Percentiles rank a stretch among this genome's conserved stretches.
Evolutionary conservation across 2,113 vertebrate species (phyloP).

Genomic region (Rhinopomastus cyanomelas): DNA sequence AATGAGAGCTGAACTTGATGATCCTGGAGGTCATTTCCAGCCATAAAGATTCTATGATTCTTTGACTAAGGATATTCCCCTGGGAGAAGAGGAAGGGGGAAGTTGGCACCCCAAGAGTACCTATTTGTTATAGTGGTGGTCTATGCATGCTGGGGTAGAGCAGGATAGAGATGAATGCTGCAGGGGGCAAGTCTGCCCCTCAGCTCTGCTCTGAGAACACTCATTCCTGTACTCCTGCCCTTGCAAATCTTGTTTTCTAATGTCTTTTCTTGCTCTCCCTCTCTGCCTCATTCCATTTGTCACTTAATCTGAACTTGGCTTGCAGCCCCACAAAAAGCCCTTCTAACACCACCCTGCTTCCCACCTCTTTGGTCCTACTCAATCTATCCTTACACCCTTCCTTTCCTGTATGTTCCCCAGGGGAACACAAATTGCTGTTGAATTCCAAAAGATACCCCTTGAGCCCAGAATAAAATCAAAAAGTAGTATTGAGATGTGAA

Average conservation of each 20-base stretch:
- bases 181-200: neutral
- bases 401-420: neutral
- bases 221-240: neutral
- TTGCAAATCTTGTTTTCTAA: neutral
- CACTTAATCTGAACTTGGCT: neutral
- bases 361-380: neutral
- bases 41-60: no score
- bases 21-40: no score
- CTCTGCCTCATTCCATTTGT: neutral
- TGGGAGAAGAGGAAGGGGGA: neutral
- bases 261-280: neutral
- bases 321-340: neutral
- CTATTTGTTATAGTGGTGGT: neutral
- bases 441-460: neutral
- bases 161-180: neutral
- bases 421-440: neutral
- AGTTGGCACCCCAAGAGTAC: neutral
- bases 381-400: neutral
- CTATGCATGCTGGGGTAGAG: neutral
- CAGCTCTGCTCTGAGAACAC: accelerated
- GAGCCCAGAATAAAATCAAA: neutral
- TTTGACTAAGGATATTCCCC: neutral
- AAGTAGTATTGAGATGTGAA: neutral
- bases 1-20: no score
- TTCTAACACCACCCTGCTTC: neutral